Conservation (phyloP, 1,140 invertebrate species). For the Lepidotrigona ventralis region DNA sequence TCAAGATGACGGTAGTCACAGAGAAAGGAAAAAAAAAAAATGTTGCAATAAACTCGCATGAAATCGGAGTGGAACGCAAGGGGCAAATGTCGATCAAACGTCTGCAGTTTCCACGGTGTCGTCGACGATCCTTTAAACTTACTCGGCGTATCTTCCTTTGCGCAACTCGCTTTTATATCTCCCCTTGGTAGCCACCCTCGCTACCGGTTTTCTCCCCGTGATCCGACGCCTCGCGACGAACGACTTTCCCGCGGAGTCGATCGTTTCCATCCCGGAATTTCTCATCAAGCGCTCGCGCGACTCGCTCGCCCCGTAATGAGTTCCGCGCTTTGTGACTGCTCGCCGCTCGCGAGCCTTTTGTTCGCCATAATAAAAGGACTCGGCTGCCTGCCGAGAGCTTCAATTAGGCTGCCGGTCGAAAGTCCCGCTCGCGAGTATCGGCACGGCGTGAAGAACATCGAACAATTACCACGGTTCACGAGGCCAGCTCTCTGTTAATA, state of each 20-base stretch:
- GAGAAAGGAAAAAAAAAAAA: no score
- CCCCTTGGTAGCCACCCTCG: not conserved
- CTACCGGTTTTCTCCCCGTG: not conserved
- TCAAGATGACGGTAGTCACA: no score
- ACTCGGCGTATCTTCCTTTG: conserved; percentile 24
- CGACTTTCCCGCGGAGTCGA: conserved; percentile 44
- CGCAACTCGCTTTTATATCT: conserved; percentile 43
- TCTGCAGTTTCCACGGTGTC: not conserved
- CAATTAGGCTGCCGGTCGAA: conserved; percentile 51
- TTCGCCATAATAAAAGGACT: conserved; percentile 54
- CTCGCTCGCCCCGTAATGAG: conserved; percentile 46
- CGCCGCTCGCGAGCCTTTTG: conserved; percentile 37
- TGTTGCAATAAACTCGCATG: no score
- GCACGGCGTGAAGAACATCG: conserved; percentile 13
- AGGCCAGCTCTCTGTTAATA: not conserved
- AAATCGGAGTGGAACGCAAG: not conserved
- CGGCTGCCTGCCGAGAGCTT: conserved; percentile 29
- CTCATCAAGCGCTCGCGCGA: conserved; percentile 47
- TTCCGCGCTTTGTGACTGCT: conserved; percentile 48
- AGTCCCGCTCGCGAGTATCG: conserved; percentile 42
- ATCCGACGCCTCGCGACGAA: not conserved
- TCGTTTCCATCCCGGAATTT: conserved; percentile 60
- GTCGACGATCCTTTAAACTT: not conserved
- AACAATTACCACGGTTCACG: not conserved
- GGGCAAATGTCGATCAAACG: not conserved